These are phyloP conservation scores for Piaya cayana DNA, from an alignment of 2,113 vertebrate genomes.

Conservation along the genomic window DNA sequence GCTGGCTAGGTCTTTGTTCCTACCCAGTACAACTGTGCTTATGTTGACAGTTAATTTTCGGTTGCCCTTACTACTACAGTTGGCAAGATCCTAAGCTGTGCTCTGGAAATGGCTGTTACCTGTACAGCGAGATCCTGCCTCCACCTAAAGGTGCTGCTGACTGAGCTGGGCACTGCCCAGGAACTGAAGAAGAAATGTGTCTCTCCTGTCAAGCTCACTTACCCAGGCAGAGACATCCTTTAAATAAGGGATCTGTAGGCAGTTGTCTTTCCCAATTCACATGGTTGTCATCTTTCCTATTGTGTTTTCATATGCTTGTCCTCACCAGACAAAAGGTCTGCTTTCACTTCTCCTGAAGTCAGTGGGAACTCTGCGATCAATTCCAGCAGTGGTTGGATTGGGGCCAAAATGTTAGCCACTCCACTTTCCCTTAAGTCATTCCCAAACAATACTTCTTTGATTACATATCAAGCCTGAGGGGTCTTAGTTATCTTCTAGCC, in stretches of 20 bases:
- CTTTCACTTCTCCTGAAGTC: conserved; percentile 5
- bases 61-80: not conserved
- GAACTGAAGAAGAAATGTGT: not conserved
- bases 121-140: not conserved
- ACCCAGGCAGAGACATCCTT: not conserved
- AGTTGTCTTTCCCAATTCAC: conserved; percentile 37
- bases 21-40: not conserved
- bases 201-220: not conserved
- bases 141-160: not conserved
- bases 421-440: conserved; percentile 51
- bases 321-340: conserved; percentile 37
- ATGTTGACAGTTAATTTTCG: not conserved
- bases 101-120: not conserved
- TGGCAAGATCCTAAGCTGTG: not conserved
- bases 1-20: not conserved
- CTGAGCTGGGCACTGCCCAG: not conserved
- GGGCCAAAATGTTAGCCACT: conserved; percentile 51
- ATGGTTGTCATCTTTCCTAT: conserved; percentile 43
- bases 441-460: conserved; percentile 65
- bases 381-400: not conserved
- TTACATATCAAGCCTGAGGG: conserved; percentile 43
- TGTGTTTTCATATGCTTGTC: conserved; percentile 1
- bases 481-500: conserved; percentile 50
- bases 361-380: conserved; percentile 45
- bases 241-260: conserved; percentile 17